These are phyloP conservation scores for Tenebrio molitor DNA, from an alignment of 1,140 invertebrate species.

Conservation along the genomic window DNA sequence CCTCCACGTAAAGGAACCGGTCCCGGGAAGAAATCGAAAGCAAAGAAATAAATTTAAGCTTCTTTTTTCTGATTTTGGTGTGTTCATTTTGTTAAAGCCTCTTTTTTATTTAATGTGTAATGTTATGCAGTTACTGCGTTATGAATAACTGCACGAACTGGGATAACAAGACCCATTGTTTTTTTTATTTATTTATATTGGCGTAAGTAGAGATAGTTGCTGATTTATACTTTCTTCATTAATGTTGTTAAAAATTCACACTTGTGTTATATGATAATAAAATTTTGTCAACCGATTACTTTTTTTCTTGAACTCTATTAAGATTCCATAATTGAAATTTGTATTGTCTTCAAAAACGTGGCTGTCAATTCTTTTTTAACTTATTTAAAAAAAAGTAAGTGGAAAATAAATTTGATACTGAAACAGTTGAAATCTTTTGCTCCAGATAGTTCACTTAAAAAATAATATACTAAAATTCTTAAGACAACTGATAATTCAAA, in stretches of 20 bases:
- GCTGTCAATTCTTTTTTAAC: no score
- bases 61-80: background rate
- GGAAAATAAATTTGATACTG: no score
- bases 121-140: conserved; percentile 8
- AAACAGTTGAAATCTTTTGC: no score
- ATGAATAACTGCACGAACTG: background rate
- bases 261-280: conserved; percentile 18
- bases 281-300: conserved; percentile 8
- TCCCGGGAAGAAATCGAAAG: conserved; percentile 52
- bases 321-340: no score
- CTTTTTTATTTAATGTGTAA: conserved; percentile 8
- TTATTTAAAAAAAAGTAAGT: no score
- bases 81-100: background rate
- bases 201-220: background rate
- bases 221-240: conserved; percentile 22
- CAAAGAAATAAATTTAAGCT: conserved; percentile 45
- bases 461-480: no score
- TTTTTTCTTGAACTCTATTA: no score
- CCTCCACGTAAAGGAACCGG: conserved; percentile 55
- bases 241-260: background rate
- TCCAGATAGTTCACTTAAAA: no score
- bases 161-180: background rate
- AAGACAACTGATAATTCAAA: no score
- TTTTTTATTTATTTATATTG: conserved; percentile 3
- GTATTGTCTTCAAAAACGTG: no score